phyloP scores from a whole-genome alignment of 92 coral and sea anemone species.

The Hydrozoanthus gracilis region DNA sequence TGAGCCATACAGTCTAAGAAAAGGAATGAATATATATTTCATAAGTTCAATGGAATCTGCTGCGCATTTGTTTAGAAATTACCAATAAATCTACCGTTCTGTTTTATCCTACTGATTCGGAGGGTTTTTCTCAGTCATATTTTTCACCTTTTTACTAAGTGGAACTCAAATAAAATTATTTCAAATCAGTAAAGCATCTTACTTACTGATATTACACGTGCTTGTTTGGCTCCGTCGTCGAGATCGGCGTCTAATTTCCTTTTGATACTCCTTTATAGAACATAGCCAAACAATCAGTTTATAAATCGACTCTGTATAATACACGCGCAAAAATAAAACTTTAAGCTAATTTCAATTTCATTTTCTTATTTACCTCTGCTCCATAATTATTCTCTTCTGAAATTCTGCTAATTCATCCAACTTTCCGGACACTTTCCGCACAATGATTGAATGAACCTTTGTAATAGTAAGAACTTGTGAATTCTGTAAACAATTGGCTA shows the following conservation, averaged over 20 bases:
- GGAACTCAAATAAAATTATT: neutral
- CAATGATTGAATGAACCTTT: neutral
- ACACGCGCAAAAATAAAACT: neutral
- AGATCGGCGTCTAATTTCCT: neutral
- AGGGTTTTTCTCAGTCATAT: neutral
- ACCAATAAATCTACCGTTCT: conserved; percentile 8
- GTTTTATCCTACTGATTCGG: too few species aligned
- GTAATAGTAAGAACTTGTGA: conserved; percentile 16
- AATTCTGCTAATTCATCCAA: neutral
- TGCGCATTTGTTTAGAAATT: neutral
- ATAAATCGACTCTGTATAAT: neutral
- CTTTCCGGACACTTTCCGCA: conserved; percentile 27
- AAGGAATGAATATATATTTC: neutral
- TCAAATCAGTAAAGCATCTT: neutral
- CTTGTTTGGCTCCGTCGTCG: neutral
- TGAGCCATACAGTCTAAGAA: neutral
- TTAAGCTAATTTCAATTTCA: neutral
- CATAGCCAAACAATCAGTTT: neutral
- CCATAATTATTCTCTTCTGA: neutral
- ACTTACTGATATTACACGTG: conserved; percentile 1
- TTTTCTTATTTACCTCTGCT: conserved; percentile 22
- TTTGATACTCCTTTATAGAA: conserved; percentile 8
- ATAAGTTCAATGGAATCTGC: neutral
- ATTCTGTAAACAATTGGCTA: neutral
- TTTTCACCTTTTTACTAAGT: neutral